A percentile compares a stretch with the other conserved stretches of the same genome.
Conservation (phyloP, 2,797 vertebrate species). For the Bucorvus abyssinicus region DNA sequence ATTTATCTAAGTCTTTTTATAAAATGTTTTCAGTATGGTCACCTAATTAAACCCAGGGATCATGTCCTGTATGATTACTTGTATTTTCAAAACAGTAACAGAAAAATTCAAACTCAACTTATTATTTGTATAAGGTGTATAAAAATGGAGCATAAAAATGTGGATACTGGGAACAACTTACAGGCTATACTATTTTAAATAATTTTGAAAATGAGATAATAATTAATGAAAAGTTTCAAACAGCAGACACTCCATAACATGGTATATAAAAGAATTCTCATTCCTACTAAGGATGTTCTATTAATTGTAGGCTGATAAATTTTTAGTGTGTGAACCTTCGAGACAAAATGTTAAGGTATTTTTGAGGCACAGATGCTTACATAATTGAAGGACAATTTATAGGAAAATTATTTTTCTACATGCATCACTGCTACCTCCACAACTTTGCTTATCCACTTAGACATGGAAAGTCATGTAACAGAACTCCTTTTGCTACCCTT, state of each 20-base stretch:
- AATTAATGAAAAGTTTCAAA: background rate
- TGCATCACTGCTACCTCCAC: background rate
- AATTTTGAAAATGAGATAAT: background rate
- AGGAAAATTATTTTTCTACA: background rate
- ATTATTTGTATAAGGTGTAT: background rate
- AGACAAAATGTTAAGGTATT: background rate
- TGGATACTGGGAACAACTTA: background rate
- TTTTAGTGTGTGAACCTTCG: background rate
- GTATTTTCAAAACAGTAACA: conserved; percentile 6
- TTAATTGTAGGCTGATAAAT: background rate
- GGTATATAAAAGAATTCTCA: background rate
- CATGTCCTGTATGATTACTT: background rate
- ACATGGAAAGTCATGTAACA: background rate
- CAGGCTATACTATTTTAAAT: background rate
- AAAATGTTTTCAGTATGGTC: background rate
- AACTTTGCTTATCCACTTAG: background rate
- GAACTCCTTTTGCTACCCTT: background rate
- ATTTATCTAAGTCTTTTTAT: background rate
- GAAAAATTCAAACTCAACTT: background rate
- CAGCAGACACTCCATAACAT: background rate
- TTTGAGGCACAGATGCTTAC: background rate
- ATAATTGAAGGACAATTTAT: background rate
- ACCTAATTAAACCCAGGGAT: conserved; percentile 29
- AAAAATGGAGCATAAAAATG: background rate
- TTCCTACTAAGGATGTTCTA: background rate